Conservation (phyloP, 2,113 vertebrate species). For the Marmota flaviventris region DNA sequence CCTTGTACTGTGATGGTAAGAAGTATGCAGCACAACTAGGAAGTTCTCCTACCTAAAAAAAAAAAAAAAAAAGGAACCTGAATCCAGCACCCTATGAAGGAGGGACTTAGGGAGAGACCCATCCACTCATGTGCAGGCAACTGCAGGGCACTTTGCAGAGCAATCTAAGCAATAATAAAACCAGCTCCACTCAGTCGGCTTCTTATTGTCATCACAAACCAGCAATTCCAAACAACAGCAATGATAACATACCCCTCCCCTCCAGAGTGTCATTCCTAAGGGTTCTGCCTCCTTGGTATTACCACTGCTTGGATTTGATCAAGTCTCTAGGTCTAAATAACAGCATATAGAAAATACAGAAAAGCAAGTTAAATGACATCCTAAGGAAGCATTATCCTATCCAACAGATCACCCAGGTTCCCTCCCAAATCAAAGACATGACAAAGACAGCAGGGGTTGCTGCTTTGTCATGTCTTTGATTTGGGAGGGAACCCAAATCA, state of each 20-base stretch:
- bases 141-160: neutral
- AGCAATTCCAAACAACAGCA: neutral
- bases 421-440: neutral
- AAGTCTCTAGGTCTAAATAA: neutral
- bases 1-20: accelerated
- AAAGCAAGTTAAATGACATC: neutral
- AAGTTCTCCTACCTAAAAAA: neutral
- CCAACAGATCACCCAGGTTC: neutral
- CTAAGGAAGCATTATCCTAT: neutral
- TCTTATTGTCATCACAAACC: neutral
- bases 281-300: neutral
- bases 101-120: neutral
- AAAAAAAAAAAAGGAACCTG: neutral
- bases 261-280: neutral
- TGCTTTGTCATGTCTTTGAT: too few species aligned
- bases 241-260: neutral
- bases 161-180: neutral
- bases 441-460: accelerated
- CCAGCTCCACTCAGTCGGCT: neutral
- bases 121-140: neutral
- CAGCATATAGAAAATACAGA: neutral
- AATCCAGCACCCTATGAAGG: neutral
- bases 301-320: neutral
- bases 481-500: too few species aligned
- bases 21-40: accelerated